Evolutionary conservation across 1,140 invertebrate genomes (phyloP).

Genomic region (Drosophila simulans): DNA sequence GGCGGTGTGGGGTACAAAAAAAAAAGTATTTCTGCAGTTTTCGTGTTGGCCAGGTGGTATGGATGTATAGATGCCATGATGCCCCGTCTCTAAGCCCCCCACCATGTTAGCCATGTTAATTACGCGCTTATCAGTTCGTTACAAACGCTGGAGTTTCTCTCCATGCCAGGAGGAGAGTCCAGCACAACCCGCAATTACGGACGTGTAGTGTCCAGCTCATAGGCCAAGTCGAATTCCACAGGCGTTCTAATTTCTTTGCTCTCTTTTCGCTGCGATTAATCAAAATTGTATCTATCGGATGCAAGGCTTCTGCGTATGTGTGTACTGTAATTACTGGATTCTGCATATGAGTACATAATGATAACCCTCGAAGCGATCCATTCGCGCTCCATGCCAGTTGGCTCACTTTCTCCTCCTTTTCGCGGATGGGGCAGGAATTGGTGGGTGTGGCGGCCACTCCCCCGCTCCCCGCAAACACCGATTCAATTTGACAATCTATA

Average conservation of each 20-base stretch:
- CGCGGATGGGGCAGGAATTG: neutral
- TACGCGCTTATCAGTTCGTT: conserved; percentile 80
- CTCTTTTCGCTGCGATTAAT: conserved; percentile 52
- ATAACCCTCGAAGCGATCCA: conserved; percentile 50
- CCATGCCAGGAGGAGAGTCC: neutral
- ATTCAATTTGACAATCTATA: conserved; percentile 38
- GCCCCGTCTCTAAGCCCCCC: neutral
- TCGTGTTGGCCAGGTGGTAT: conserved; percentile 25
- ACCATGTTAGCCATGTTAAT: conserved; percentile 53
- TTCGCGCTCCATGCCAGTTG: conserved; percentile 18
- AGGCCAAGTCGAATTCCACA: conserved; percentile 25
- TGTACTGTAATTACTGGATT: conserved; percentile 53
- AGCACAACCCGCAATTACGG: conserved; percentile 25
- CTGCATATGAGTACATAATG: conserved; percentile 53
- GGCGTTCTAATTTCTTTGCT: conserved; percentile 47
- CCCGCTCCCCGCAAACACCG: neutral
- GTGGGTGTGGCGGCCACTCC: conserved; percentile 30
- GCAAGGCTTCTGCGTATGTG: conserved; percentile 19
- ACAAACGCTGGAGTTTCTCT: conserved; percentile 36
- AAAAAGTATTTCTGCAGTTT: conserved; percentile 33
- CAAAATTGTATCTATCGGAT: conserved; percentile 60
- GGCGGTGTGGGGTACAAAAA: conserved; percentile 8
- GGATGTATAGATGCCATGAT: conserved; percentile 33
- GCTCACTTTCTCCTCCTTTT: conserved; percentile 52
- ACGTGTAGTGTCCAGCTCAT: conserved; percentile 6